Conservation (phyloP, 2,113 vertebrate genomes). For the Athene cunicularia region DNA sequence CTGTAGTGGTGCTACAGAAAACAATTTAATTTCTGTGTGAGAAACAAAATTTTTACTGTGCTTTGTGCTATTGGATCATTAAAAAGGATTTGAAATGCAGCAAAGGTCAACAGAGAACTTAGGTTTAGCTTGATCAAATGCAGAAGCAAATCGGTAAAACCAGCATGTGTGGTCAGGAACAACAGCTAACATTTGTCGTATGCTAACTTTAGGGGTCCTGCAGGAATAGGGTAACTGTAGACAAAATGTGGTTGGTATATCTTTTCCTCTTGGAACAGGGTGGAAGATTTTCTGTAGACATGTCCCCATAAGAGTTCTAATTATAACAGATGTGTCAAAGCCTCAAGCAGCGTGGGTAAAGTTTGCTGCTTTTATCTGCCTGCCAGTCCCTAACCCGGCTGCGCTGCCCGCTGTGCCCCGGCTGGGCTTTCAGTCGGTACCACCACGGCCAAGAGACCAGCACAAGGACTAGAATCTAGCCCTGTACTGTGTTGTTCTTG, state of each 20-base stretch:
- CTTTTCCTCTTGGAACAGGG: neutral
- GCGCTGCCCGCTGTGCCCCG: neutral
- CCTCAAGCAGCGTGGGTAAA: rapidly evolving
- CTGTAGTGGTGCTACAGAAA: neutral
- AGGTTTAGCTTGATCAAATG: neutral
- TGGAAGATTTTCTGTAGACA: neutral
- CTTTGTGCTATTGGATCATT: neutral
- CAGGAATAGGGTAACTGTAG: rapidly evolving
- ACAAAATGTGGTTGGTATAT: neutral
- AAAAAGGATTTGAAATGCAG: neutral
- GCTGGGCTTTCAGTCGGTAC: neutral
- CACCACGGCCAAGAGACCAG: neutral
- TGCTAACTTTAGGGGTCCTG: neutral
- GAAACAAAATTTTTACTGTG: neutral
- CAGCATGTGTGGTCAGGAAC: neutral
- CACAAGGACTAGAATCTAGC: neutral
- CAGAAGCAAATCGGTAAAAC: neutral
- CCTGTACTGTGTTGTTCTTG: neutral
- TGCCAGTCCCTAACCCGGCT: neutral
- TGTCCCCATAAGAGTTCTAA: neutral
- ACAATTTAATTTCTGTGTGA: neutral
- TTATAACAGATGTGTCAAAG: neutral
- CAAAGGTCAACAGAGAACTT: neutral
- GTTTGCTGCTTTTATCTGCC: neutral
- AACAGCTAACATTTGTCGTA: neutral